These are phyloP conservation scores for Phacellophora camtschatica DNA, from an alignment of 30 jellyfish, hydroid and myxozoan species.

Conservation along the genomic window DNA sequence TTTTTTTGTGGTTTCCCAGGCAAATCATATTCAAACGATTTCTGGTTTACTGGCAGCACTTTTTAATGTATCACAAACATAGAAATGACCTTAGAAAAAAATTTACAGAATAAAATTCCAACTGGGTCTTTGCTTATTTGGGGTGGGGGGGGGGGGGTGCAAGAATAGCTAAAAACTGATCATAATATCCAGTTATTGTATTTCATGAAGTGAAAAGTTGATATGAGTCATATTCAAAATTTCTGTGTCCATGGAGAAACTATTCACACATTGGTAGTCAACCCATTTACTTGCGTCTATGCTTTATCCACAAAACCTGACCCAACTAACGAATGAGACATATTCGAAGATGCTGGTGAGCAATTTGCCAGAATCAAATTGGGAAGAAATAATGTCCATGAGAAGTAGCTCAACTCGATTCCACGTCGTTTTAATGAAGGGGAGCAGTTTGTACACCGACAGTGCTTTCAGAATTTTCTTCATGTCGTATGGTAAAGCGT, in stretches of 20 bases:
- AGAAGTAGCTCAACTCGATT: slow-evolving; percentile 24
- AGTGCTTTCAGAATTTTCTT: slow-evolving; percentile 30
- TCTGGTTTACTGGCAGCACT: neutral
- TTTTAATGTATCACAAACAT: neutral
- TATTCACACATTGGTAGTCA: neutral
- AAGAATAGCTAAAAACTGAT: neutral
- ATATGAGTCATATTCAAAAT: neutral
- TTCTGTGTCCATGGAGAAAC: neutral
- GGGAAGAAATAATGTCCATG: slow-evolving; percentile 5
- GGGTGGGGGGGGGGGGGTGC: neutral
- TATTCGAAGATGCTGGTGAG: neutral
- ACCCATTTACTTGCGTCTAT: neutral
- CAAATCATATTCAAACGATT: neutral
- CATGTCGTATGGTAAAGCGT: slow-evolving; percentile 1
- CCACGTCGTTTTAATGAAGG: slow-evolving; percentile 11
- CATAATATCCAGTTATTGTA: neutral
- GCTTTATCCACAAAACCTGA: neutral
- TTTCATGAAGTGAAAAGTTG: neutral
- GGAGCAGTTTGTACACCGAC: slow-evolving; percentile 18
- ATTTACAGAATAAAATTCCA: neutral
- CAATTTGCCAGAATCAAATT: slow-evolving; percentile 6
- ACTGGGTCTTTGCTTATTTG: neutral
- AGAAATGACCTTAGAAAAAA: neutral
- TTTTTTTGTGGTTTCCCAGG: neutral
- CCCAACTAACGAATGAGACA: slow-evolving; percentile 9